phyloP scores from a whole-genome alignment of 2,113 vertebrate genomes.

The Centropus unirufus region DNA sequence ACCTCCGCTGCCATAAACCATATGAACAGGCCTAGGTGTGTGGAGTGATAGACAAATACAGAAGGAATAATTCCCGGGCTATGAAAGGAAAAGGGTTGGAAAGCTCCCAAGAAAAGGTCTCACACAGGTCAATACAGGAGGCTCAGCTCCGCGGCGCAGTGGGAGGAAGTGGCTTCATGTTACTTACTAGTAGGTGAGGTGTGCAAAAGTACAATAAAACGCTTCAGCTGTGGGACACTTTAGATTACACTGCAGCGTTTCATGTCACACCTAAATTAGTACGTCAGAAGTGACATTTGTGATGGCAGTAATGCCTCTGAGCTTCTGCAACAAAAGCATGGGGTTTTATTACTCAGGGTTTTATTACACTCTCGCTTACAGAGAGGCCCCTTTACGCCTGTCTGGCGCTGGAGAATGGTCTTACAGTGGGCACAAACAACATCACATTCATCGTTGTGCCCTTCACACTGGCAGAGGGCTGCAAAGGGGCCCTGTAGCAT shows the following conservation, averaged over 20 bases:
- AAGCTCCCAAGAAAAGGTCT: conserved; percentile 30
- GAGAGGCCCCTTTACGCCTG: conserved; percentile 33
- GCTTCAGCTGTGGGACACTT: background rate
- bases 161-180: conserved; percentile 17
- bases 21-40: conserved; percentile 2
- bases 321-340: background rate
- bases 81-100: conserved; percentile 48
- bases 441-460: background rate
- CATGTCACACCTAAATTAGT: background rate
- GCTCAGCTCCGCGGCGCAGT: background rate
- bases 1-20: background rate
- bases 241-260: background rate
- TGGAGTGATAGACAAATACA: background rate
- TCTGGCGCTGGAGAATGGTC: conserved; percentile 13
- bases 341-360: background rate
- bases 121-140: background rate
- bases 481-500: background rate
- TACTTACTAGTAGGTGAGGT: background rate
- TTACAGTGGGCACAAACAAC: conserved; percentile 8
- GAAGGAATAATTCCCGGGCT: conserved; percentile 38
- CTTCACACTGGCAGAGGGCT: background rate
- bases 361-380: background rate
- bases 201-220: conserved; percentile 22
- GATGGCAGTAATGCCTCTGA: background rate
- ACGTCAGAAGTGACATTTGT: background rate